phyloP scores from a whole-genome alignment of 2,113 vertebrate genomes.

The Phylloscopus trochilus region DNA sequence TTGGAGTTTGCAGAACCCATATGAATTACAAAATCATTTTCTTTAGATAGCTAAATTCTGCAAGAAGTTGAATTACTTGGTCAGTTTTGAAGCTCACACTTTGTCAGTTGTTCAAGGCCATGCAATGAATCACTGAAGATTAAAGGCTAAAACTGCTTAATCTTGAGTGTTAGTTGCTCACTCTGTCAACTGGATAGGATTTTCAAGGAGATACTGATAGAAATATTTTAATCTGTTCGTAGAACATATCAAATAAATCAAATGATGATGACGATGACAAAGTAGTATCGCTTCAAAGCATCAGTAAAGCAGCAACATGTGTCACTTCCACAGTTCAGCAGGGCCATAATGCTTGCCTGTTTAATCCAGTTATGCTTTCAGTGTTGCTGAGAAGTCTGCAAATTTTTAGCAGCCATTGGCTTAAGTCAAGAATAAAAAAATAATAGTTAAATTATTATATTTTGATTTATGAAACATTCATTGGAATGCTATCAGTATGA shows the following conservation, averaged over 20 bases:
- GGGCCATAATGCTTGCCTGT: background rate
- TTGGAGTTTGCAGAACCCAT: background rate
- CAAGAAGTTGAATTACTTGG: background rate
- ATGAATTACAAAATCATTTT: background rate
- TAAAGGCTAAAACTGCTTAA: background rate
- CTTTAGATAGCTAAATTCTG: background rate
- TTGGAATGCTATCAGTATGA: conserved; percentile 21
- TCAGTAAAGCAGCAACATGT: background rate
- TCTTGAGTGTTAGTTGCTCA: background rate
- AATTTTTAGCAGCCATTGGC: background rate
- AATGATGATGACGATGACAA: background rate
- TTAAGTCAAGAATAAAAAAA: conserved; percentile 9
- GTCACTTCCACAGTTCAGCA: background rate
- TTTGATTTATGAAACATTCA: conserved; percentile 15
- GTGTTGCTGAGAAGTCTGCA: background rate
- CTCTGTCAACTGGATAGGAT: background rate
- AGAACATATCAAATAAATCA: conserved; percentile 18
- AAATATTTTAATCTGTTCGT: conserved; percentile 30
- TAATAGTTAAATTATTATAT: background rate
- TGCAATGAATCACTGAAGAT: background rate
- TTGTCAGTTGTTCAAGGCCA: background rate
- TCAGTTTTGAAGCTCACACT: background rate
- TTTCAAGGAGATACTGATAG: background rate
- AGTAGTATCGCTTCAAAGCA: background rate
- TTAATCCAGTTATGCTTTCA: background rate